Percentiles rank a stretch among this genome's conserved stretches.
Evolutionary conservation across 2,888 invertebrate species (phyloP).

Genomic region (Drepanosiphum platanoidis): DNA sequence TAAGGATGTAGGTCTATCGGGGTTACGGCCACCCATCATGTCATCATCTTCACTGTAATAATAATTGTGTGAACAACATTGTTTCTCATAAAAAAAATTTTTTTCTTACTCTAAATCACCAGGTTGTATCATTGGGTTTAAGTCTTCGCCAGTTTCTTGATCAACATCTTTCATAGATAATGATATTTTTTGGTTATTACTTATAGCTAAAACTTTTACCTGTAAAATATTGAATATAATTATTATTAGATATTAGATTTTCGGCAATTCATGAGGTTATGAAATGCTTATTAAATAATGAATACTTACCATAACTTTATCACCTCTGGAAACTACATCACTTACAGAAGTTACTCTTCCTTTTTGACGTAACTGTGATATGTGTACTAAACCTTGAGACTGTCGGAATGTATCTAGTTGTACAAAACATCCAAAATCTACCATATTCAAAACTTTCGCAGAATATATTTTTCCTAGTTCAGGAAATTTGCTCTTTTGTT

Average conservation of each 20-base stretch:
- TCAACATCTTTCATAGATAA: constrained; percentile 98
- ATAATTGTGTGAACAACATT: background rate
- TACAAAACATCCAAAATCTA: constrained; percentile 98
- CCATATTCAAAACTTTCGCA: constrained; percentile 94
- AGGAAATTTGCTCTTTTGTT: constrained; percentile 70
- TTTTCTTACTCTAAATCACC: constrained; percentile 70
- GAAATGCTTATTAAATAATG: background rate
- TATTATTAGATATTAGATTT: constrained; percentile 21
- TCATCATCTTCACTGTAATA: constrained; percentile 67
- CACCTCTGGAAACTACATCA: constrained; percentile 90
- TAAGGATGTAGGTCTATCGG: constrained; percentile 83
- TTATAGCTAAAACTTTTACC: constrained; percentile 88
- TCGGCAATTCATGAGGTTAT: background rate
- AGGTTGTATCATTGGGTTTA: constrained; percentile 85
- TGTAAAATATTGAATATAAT: no score
- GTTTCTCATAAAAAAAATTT: constrained; percentile 46
- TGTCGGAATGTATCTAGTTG: constrained; percentile 91
- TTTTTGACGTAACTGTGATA: constrained; percentile 91
- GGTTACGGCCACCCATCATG: constrained; percentile 81
- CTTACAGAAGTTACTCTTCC: constrained; percentile 93
- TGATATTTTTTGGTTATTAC: constrained; percentile 90
- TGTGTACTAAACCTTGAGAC: constrained; percentile 97
- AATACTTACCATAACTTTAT: constrained; percentile 74
- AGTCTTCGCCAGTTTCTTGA: constrained; percentile 91
- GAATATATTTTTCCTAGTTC: constrained; percentile 88